Conservation (phyloP, 2,888 invertebrate genomes). For the Drosophila nigricruria region DNA sequence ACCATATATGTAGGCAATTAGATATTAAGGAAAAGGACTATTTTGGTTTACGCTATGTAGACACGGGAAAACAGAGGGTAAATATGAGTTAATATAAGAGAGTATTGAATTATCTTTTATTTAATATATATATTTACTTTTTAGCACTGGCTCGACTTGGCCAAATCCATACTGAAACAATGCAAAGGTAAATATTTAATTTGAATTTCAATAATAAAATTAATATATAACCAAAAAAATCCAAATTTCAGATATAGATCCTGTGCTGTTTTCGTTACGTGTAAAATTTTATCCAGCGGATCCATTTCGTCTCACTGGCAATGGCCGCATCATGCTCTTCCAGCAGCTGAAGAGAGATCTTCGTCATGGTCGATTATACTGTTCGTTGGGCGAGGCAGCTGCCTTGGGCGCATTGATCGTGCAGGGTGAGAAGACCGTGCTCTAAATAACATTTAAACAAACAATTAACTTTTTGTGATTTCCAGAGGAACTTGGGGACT, state of each 20-base stretch:
- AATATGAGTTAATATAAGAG: constrained; percentile 73
- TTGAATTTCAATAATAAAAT: not conserved
- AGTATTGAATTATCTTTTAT: not conserved
- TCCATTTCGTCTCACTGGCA: constrained; percentile 96
- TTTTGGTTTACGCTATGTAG: constrained; percentile 96
- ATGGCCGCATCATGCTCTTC: constrained; percentile 97
- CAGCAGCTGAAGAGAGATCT: constrained; percentile 98
- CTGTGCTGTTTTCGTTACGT: constrained; percentile 97
- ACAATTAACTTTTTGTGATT: not conserved
- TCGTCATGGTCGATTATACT: constrained; percentile 96
- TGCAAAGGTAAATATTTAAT: constrained; percentile 90
- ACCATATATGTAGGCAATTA: constrained; percentile 95
- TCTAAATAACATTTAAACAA: not conserved
- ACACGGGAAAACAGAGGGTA: constrained; percentile 94
- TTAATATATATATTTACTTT: constrained; percentile 80
- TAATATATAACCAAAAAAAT: not conserved
- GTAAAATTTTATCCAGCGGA: constrained; percentile 99
- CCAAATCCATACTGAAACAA: constrained; percentile 95
- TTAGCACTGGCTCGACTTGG: constrained; percentile 97
- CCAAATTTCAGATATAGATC: constrained; percentile 91
- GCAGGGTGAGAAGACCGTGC: constrained; percentile 89
- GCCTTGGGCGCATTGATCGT: constrained; percentile 96
- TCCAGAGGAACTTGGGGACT: constrained; percentile 97
- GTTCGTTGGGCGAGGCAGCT: constrained; percentile 95
- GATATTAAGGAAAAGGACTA: constrained; percentile 97